phyloP scores from a whole-genome alignment of 2,113 vertebrate species.

The Seriola aureovittata region DNA sequence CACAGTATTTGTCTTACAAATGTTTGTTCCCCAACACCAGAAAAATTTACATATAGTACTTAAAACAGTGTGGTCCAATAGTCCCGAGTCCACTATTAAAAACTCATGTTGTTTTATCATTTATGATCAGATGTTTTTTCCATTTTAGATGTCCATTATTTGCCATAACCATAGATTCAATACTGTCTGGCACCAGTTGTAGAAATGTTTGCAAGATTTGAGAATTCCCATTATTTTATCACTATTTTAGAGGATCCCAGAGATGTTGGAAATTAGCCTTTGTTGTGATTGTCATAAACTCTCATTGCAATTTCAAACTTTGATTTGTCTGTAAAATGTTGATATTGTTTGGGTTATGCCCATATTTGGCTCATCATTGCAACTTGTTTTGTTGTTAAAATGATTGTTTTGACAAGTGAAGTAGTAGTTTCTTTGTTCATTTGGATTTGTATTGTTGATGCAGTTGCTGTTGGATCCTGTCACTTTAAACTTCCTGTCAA shows the following conservation, averaged over 20 bases:
- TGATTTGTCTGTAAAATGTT: neutral
- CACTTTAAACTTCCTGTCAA: neutral
- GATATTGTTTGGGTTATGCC: neutral
- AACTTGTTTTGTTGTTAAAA: neutral
- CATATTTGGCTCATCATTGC: neutral
- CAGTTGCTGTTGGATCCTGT: conserved; percentile 29
- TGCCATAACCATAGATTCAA: neutral
- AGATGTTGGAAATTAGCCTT: neutral
- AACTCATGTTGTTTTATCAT: conserved; percentile 45
- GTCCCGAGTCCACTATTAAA: conserved; percentile 78
- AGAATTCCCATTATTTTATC: neutral
- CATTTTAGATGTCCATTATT: neutral
- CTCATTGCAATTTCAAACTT: neutral
- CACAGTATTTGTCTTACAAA: conserved; percentile 35
- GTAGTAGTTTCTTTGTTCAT: neutral
- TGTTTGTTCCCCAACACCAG: conserved; percentile 59
- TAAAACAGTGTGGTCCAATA: conserved; percentile 55
- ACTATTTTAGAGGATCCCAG: neutral
- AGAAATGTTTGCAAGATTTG: neutral
- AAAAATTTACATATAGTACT: conserved; percentile 7
- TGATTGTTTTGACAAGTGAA: neutral
- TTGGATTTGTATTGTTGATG: conserved; percentile 19
- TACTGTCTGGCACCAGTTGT: neutral
- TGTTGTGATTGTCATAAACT: conserved; percentile 1
- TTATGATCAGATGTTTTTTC: neutral